Conservation (phyloP, 2,888 invertebrate genomes). For the Tetrapedia diversipes region DNA sequence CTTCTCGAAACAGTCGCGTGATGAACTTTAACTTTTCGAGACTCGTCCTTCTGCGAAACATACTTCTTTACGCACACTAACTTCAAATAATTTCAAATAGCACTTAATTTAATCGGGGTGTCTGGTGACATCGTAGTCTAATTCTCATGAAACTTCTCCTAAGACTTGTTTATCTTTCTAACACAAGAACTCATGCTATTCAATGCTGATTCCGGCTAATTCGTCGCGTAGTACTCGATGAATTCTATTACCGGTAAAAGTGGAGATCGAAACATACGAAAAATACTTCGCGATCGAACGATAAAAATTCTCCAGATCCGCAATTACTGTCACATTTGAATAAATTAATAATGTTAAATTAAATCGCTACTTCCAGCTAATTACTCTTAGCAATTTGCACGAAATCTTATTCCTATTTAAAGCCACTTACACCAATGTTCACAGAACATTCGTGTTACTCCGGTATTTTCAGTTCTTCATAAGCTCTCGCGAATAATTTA, state of each 20-base stretch:
- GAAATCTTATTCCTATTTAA: too few species aligned
- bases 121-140: too few species aligned
- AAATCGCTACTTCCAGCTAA: too few species aligned
- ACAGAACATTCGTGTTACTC: neutral
- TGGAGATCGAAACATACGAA: neutral
- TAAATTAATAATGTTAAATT: too few species aligned
- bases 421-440: too few species aligned
- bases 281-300: too few species aligned
- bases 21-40: neutral
- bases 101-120: neutral
- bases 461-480: neutral
- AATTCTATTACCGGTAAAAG: conserved; percentile 28
- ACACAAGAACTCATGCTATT: conserved; percentile 35
- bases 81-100: neutral
- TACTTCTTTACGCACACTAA: too few species aligned
- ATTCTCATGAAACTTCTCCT: too few species aligned
- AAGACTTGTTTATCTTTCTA: conserved; percentile 22
- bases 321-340: too few species aligned
- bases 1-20: neutral
- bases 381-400: too few species aligned
- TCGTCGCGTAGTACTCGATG: conserved; percentile 38
- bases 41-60: neutral
- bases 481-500: too few species aligned
- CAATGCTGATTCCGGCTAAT: conserved; percentile 57
- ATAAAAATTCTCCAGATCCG: too few species aligned